A percentile compares a stretch with the other conserved stretches of the same genome.
phyloP scores from a whole-genome alignment of 1,140 invertebrate species.

The Acromyrmex charruanus region DNA sequence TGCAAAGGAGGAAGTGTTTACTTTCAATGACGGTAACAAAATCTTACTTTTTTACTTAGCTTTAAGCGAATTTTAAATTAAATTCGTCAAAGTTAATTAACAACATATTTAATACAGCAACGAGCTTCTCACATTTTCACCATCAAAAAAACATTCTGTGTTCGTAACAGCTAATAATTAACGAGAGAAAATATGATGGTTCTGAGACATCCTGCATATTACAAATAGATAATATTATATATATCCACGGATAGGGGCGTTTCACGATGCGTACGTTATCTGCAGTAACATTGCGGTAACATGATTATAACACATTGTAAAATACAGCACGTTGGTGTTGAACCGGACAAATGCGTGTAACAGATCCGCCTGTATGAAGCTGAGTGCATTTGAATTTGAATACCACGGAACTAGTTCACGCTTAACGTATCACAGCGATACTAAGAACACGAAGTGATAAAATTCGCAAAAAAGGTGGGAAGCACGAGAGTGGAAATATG shows the following conservation, averaged over 20 bases:
- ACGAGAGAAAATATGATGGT: not conserved
- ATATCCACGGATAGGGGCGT: conserved; percentile 22
- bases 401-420: conserved; percentile 48
- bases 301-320: conserved; percentile 61
- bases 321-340: conserved; percentile 49
- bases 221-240: conserved; percentile 47
- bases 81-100: conserved; percentile 17
- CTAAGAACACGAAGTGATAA: conserved; percentile 41
- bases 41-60: conserved; percentile 20
- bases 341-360: conserved; percentile 53
- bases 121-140: not conserved
- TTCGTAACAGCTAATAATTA: not conserved
- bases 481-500: not conserved
- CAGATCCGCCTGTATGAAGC: conserved; percentile 31
- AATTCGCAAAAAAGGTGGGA: not conserved
- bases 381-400: conserved; percentile 57
- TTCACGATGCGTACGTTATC: conserved; percentile 38
- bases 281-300: conserved; percentile 50
- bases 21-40: not conserved
- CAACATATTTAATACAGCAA: not conserved
- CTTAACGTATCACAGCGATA: conserved; percentile 30
- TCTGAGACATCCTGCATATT: conserved; percentile 19
- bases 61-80: conserved; percentile 16
- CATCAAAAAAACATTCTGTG: not conserved
- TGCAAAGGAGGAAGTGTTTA: conserved; percentile 25